Conservation (phyloP, 2,888 invertebrate genomes). For the Chrysomela aeneicollis region DNA sequence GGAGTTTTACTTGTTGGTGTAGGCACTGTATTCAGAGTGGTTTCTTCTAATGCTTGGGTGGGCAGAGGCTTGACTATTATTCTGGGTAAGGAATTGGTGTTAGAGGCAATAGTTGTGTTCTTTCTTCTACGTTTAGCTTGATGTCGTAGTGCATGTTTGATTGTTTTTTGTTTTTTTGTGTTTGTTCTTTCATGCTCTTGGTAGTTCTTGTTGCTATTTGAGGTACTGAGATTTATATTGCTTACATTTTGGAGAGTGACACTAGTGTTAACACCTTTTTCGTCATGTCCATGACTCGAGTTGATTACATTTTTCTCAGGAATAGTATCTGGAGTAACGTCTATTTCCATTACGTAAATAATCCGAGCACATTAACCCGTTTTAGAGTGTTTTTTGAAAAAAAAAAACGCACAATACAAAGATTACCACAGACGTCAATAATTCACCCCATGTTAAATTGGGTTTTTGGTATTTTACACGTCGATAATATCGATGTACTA, state of each 20-base stretch:
- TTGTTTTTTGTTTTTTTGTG: slow-evolving; percentile 70
- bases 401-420: slow-evolving; percentile 45
- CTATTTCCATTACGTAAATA: slow-evolving; percentile 60
- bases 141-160: slow-evolving; percentile 79
- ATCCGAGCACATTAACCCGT: slow-evolving; percentile 45
- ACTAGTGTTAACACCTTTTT: slow-evolving; percentile 44
- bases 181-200: slow-evolving; percentile 47
- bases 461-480: slow-evolving; percentile 39
- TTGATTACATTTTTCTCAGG: slow-evolving; percentile 52
- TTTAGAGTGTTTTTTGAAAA: slow-evolving; percentile 36
- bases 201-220: slow-evolving; percentile 28
- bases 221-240: slow-evolving; percentile 38
- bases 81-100: slow-evolving; percentile 73
- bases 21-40: slow-evolving; percentile 54
- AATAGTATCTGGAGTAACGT: slow-evolving; percentile 57
- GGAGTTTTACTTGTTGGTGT: slow-evolving; percentile 60
- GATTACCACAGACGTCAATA: slow-evolving; percentile 38
- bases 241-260: slow-evolving; percentile 36
- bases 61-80: slow-evolving; percentile 85
- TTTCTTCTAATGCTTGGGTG: slow-evolving; percentile 65
- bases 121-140: slow-evolving; percentile 81
- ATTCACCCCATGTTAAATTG: slow-evolving; percentile 54
- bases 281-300: slow-evolving; percentile 50
- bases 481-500: slow-evolving; percentile 41
- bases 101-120: slow-evolving; percentile 75